Evolutionary conservation across 2,888 invertebrate genomes (phyloP), one percentile per base, ranked within the genome.

Genomic region (Acleris cristana): DNA sequence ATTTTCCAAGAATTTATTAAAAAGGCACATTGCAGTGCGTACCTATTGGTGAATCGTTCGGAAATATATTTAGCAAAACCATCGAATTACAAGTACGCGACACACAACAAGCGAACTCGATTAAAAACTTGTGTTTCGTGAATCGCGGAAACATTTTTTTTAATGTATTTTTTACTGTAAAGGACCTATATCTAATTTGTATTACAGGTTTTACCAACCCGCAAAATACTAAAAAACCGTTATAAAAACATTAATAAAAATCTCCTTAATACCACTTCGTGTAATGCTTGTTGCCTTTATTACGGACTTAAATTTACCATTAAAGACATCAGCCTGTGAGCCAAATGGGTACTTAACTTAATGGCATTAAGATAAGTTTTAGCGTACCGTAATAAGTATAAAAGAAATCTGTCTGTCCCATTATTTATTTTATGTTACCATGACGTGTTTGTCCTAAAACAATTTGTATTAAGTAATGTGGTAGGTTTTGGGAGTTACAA

Each of bases 201-300:
- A 10, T 34, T 10, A 10, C 6, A 10, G 8, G 10, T 34, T 34
- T 34, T 34, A 34, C 30, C 3, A 12, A 14, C 34, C 2, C n/a
- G 45, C 16, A 14, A 19, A 14, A 55, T 19, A 6, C 30, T 12
- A 40, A 44, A 44, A 56, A 51, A 48, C 8, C 34, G 19, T 19
- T n/a, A 12, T 34, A 34, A 30, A 48, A 59, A 51, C 48, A 45
- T 19, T 18, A 3, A 34, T 12, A 49, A 59, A 26, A 34, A 19
- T 19, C 21, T 40, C 7, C n/a, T 23, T 12, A 7, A 21, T 12
- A 53, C 14, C 12, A n/a, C 10, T 40, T 40, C 52, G 21, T 40
- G 40, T 40, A 61, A 61, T 49, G 48, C 19, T 52, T 61, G 60
- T 61, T 61, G 12, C 52, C 19, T 51, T 53, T 61, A 53, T 53